A percentile compares a stretch with the other conserved stretches of the same genome.
Conservation (phyloP, 2,888 invertebrate genomes). For the Diogma glabrata region DNA sequence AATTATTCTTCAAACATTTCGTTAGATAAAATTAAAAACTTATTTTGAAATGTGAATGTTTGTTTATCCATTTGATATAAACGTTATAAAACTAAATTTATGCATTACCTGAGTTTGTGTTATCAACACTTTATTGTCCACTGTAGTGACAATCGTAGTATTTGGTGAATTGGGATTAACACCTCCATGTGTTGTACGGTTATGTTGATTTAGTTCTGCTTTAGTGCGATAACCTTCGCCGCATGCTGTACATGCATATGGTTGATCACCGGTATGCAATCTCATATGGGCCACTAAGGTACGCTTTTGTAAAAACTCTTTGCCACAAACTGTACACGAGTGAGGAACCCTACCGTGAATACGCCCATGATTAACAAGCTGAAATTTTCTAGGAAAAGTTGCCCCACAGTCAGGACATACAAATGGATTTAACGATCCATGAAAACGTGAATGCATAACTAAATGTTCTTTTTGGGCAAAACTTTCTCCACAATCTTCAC, state of each 20-base stretch:
- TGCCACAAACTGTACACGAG: constrained; percentile 70
- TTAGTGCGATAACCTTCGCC: constrained; percentile 66
- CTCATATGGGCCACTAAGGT: constrained; percentile 72
- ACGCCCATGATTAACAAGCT: constrained; percentile 71
- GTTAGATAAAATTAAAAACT: not conserved
- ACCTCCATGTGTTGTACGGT: constrained; percentile 42
- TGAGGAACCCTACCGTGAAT: constrained; percentile 71
- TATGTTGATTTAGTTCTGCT: constrained; percentile 56
- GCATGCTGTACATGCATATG: constrained; percentile 61
- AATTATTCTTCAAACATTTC: constrained; percentile 5
- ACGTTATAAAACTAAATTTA: not conserved
- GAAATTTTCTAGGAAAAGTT: constrained; percentile 75
- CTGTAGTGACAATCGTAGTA: constrained; percentile 28
- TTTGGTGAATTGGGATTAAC: constrained; percentile 36
- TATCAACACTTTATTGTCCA: constrained; percentile 5
- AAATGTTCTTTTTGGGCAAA: constrained; percentile 79
- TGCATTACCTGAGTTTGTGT: constrained; percentile 12
- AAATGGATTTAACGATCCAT: constrained; percentile 93
- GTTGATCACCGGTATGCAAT: constrained; percentile 62
- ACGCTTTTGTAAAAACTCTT: constrained; percentile 75
- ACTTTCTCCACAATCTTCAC: constrained; percentile 83
- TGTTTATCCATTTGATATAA: too few species aligned
- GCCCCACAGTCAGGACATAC: constrained; percentile 83
- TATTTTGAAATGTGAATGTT: not conserved
- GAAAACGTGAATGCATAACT: constrained; percentile 56